Base-by-base conservation (phyloP, 2,888 invertebrate genomes). In the Escarpia spicata region DNA sequence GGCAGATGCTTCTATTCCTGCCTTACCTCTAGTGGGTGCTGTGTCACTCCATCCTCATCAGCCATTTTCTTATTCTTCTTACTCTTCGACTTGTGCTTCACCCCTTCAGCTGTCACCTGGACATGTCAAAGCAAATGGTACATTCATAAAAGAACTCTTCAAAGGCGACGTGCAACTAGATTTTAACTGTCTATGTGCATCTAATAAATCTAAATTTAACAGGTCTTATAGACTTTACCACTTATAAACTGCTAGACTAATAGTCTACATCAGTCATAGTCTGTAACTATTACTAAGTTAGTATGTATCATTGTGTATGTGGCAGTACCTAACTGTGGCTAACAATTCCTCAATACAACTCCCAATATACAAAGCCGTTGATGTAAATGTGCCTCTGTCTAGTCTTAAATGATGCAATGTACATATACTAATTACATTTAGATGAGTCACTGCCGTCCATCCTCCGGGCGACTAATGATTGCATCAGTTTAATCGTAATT, bases 21-120 rank as follows among this genome's bases (percentile, higher is more conserved):
- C 19, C 89, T 31, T 92, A 92, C 92, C 92, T 92, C 92, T 31
- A 92, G 75, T 92, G 92, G 92, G 31, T 92, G 43, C 43, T 43
- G 43, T 37, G 58, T 75, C 12, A 37, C 92, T 43, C 92, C 89
- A 43, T 89, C 58, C 6, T 44, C 52, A 10, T 60, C 92, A 31
- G 58, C 92, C 43, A 31, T 31, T 58, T 92, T 92, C 75, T 92
- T 92, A 15, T 92, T 92, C 43, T 92, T 92, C 52, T 92, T 58
- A 75, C 75, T 19, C 92, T 75, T 92, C 3, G n/a, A 37, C 92
- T 75, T 92, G 10, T n/a, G 52, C 12, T 43, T 43, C n/a, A 89
- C 60, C 92, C 75, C 60, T 43, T 45, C 44, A 4, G 52, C 52
- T 37, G 52, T 26, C 37, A 37, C 37, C 58, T 43, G 92, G 3